Evolutionary conservation across 2,113 vertebrate genomes (phyloP).

Genomic region (Amblyopsis rosae): DNA sequence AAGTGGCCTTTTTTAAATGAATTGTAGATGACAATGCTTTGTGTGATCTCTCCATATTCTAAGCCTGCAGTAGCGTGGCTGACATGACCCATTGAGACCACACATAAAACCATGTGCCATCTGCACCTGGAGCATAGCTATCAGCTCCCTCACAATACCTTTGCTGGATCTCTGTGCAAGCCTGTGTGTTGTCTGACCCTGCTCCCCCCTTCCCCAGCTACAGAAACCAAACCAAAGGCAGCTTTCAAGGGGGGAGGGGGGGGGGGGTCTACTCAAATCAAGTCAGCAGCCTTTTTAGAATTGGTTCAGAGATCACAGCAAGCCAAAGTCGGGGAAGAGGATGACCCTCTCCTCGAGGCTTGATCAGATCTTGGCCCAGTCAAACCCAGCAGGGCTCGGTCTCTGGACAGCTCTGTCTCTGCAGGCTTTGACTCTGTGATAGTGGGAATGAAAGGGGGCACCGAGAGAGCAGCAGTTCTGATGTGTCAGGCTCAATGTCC

Average conservation of each 20-base stretch:
- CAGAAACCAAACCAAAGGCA: slow-evolving; percentile 78
- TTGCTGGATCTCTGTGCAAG: slow-evolving; percentile 64
- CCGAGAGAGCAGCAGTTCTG: slow-evolving; percentile 75
- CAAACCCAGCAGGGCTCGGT: slow-evolving; percentile 72
- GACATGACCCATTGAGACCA: slow-evolving; percentile 77
- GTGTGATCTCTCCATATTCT: slow-evolving; percentile 68
- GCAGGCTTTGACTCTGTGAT: slow-evolving; percentile 75
- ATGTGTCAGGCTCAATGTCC: slow-evolving; percentile 78
- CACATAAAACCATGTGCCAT: slow-evolving; percentile 78
- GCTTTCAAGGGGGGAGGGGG: slow-evolving; percentile 73
- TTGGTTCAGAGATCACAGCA: slow-evolving; percentile 79
- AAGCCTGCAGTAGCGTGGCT: slow-evolving; percentile 73
- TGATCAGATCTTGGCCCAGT: slow-evolving; percentile 81
- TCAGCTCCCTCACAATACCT: slow-evolving; percentile 59
- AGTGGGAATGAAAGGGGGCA: slow-evolving; percentile 77
- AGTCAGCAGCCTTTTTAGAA: slow-evolving; percentile 78
- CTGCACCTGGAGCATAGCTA: slow-evolving; percentile 77
- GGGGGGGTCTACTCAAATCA: slow-evolving; percentile 72
- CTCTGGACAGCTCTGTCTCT: slow-evolving; percentile 76
- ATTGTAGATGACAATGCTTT: slow-evolving; percentile 73
- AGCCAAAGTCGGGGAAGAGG: slow-evolving; percentile 75
- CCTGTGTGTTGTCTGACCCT: slow-evolving; percentile 73
- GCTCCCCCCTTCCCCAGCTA: slow-evolving; percentile 73
- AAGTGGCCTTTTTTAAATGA: slow-evolving; percentile 76
- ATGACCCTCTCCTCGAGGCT: slow-evolving; percentile 79